phyloP scores from a whole-genome alignment of 2,888 invertebrate species.

The Strigamia crassipes region DNA sequence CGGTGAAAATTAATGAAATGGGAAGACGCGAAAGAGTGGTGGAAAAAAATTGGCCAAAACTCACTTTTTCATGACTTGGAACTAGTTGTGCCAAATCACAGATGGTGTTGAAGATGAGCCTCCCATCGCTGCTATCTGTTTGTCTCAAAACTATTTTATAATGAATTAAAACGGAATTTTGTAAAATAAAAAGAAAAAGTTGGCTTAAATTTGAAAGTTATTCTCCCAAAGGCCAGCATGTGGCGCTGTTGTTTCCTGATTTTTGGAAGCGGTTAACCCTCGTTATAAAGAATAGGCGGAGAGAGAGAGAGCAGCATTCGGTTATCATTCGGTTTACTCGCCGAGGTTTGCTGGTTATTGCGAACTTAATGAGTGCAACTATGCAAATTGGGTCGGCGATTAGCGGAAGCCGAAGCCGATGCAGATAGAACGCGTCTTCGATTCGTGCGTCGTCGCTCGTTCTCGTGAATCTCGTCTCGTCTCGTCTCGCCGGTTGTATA shows the following conservation, averaged over 20 bases:
- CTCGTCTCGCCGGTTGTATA: background rate
- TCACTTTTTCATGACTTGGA: background rate
- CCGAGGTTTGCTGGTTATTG: constrained; percentile 1
- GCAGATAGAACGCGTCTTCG: background rate
- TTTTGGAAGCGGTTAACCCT: constrained; percentile 16
- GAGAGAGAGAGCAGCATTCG: background rate
- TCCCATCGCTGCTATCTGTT: background rate
- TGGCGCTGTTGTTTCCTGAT: constrained; percentile 11
- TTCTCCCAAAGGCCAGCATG: constrained; percentile 2
- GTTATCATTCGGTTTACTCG: constrained; percentile 3
- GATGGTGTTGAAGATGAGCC: constrained; percentile 18
- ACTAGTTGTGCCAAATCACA: constrained; percentile 23
- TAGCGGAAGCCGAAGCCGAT: constrained; percentile 12
- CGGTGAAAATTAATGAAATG: background rate
- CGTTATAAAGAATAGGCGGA: background rate
- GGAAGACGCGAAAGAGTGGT: background rate
- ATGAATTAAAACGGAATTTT: background rate
- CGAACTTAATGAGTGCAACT: constrained; percentile 21
- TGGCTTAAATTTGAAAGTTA: constrained; percentile 8
- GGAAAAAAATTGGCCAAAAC: background rate
- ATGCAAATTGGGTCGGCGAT: constrained; percentile 13
- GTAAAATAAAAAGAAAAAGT: background rate
- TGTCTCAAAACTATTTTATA: background rate
- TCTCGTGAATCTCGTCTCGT: background rate
- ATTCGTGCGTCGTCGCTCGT: background rate